phyloP scores from a whole-genome alignment of 2,113 vertebrate species.

The Grus americana region DNA sequence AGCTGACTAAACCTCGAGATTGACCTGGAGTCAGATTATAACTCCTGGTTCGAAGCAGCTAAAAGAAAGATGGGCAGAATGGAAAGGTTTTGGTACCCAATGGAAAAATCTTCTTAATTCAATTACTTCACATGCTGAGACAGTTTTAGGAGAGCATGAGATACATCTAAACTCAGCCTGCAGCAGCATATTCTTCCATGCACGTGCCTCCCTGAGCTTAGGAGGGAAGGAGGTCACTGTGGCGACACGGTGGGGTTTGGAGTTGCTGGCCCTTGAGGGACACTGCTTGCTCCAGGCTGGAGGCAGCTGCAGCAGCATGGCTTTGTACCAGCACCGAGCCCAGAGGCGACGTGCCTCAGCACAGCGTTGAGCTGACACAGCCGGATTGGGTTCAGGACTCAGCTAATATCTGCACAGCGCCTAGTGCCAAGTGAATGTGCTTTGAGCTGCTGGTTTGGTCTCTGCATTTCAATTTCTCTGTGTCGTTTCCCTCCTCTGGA shows the following conservation, averaged over 20 bases:
- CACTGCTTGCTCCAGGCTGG: not conserved
- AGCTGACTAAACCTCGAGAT: not conserved
- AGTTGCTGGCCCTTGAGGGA: not conserved
- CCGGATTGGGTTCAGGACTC: not conserved
- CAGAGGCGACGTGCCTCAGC: not conserved
- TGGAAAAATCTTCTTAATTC: not conserved
- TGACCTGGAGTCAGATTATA: not conserved
- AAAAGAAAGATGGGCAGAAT: not conserved
- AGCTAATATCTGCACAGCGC: not conserved
- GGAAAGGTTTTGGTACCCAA: not conserved
- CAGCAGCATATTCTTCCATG: not conserved
- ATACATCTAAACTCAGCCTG: not conserved
- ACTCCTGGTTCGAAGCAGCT: not conserved
- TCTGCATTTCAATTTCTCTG: not conserved
- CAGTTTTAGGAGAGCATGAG: not conserved
- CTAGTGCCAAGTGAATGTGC: not conserved
- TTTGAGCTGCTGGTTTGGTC: not conserved
- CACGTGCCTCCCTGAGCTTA: not conserved
- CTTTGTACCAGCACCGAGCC: not conserved
- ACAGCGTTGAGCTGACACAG: not conserved
- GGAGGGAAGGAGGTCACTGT: not conserved
- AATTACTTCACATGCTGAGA: not conserved
- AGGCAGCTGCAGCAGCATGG: not conserved
- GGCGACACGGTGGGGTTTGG: rapidly evolving
- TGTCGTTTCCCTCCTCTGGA: not conserved